Evolutionary conservation across 2,113 vertebrate genomes (phyloP).

Genomic region (Globicephala melas): DNA sequence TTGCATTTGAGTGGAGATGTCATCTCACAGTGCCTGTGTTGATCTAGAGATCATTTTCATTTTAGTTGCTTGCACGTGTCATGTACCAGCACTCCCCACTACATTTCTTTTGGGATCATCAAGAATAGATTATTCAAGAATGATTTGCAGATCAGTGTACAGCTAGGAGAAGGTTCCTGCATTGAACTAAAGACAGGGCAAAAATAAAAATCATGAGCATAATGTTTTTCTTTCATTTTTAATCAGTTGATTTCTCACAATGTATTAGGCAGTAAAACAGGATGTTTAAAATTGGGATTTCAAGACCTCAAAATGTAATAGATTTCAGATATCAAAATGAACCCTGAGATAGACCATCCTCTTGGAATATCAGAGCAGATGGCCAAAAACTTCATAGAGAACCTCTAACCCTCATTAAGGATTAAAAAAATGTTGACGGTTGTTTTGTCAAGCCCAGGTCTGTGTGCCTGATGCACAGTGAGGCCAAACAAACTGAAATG

Average conservation of each 20-base stretch:
- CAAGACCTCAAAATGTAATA: neutral
- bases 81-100: neutral
- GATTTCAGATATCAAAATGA: neutral
- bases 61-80: neutral
- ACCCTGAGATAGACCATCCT: neutral
- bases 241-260: neutral
- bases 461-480: neutral
- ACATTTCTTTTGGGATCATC: neutral
- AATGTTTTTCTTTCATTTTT: neutral
- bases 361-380: neutral
- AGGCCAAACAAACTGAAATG: neutral
- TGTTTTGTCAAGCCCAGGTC: neutral
- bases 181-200: neutral
- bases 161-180: neutral
- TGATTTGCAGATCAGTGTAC: neutral
- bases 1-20: neutral
- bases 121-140: neutral
- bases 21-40: neutral
- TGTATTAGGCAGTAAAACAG: neutral
- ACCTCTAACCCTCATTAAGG: neutral
- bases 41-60: neutral
- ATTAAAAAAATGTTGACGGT: neutral
- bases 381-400: neutral
- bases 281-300: slow-evolving; percentile 13
- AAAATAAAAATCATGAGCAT: neutral